phyloP scores from a whole-genome alignment of 2,888 invertebrate genomes.

The Poecilobothrus nobilitatus region DNA sequence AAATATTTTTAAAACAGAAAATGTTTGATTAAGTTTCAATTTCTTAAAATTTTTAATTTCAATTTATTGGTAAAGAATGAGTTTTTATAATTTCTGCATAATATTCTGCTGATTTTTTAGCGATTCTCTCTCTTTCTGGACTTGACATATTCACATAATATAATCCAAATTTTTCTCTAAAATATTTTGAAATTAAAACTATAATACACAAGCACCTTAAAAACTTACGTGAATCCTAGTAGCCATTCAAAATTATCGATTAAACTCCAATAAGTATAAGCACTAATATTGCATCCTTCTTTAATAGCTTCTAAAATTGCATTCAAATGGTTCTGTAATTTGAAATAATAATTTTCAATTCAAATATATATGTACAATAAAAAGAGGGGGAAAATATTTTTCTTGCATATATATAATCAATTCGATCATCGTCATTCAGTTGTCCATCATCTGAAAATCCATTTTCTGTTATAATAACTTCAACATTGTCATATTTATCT shows the following conservation, averaged over 20 bases:
- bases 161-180: slow-evolving; percentile 59
- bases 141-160: slow-evolving; percentile 58
- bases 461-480: slow-evolving; percentile 53
- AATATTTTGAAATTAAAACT: slow-evolving; percentile 15
- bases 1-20: no score
- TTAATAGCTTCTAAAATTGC: slow-evolving; percentile 31
- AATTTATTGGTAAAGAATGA: slow-evolving; percentile 23
- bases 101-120: slow-evolving; percentile 54
- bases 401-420: slow-evolving; percentile 29
- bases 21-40: no score
- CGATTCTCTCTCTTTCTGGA: slow-evolving; percentile 50
- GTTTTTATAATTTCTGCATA: slow-evolving; percentile 49
- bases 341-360: slow-evolving; percentile 38
- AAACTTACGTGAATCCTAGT: slow-evolving; percentile 32
- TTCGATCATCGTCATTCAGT: slow-evolving; percentile 41
- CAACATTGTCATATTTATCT: slow-evolving; percentile 48
- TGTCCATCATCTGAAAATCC: slow-evolving; percentile 47
- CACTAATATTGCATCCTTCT: slow-evolving; percentile 31
- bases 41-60: not conserved
- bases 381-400: no score
- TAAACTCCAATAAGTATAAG: slow-evolving; percentile 34
- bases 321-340: slow-evolving; percentile 30
- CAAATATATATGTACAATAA: slow-evolving; percentile 21
- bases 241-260: slow-evolving; percentile 38
- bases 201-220: no score